Evolutionary conservation across 2,113 vertebrate species (phyloP), one percentile per base, ranked within the genome.

Genomic region (Corvus moneduloides): DNA sequence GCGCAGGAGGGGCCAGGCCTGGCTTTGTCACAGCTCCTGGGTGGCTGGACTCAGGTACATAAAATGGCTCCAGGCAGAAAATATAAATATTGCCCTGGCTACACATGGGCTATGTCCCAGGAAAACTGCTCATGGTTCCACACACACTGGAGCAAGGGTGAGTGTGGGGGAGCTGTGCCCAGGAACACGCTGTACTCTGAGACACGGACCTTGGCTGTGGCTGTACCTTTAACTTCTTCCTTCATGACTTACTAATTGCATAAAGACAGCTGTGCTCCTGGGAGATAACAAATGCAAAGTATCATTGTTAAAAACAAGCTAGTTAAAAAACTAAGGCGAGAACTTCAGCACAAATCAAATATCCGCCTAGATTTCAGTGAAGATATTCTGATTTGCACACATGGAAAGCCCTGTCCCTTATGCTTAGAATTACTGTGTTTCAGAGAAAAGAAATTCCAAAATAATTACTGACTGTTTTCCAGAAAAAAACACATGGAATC

Each of bases 61-160:
- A 17, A 86, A 88, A 63, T 16, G 8, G 12, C 16, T 71, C 33
- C 10, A 39, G 48, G 16, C 4, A 81, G 52, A n/a, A 75, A 84
- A 67, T 64, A 32, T 13, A 75, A 84, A 67, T 64, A 32, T 13
- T 55, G 8, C 32, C 44, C 24, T 59, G 71, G 46, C 20, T 54
- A 19, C 48, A 27, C 26, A 5, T 6, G 72, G 51, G n/a, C 37
- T 55, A 11, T 3, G 4, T 51, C 26, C 73, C 52, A 55, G 56
- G 77, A 89, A 59, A 71, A 37, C 26, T 26, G n/a, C 49, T 75
- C 23, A 3, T 0, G 2, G 33, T 27, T 46, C 43, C 49, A 35
- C 8, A 7, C 12, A 3, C 2, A 1, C 1, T 0, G 0, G 3
- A 20, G 35, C 10, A 5, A 2, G 11, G 41, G 39, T 0, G 1